A percentile compares a stretch with the other conserved stretches of the same genome.
Evolutionary conservation across 53 echinoderm and acorn worm species (phyloP).

Genomic region (Apostichopus leukothele): DNA sequence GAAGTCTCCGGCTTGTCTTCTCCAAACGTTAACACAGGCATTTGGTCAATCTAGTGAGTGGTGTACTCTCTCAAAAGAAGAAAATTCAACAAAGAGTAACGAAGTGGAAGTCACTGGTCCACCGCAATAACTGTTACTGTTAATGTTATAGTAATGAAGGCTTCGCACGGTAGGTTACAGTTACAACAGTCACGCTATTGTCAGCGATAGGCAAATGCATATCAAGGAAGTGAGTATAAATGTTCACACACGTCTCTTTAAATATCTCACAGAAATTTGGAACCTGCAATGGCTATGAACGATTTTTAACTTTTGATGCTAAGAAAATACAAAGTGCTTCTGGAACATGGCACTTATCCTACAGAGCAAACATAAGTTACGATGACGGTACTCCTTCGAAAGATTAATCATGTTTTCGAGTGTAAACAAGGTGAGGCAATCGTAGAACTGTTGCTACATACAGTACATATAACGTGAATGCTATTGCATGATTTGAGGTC

Average conservation of each 20-base stretch:
- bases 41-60: neutral
- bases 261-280: neutral
- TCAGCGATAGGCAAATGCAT: neutral
- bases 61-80: neutral
- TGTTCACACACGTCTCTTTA: neutral
- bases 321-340: conserved; percentile 10
- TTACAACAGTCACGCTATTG: no score
- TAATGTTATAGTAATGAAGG: neutral
- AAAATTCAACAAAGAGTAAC: neutral
- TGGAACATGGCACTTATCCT: neutral
- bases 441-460: neutral
- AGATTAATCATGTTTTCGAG: neutral
- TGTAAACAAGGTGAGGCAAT: conserved; percentile 30
- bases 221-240: neutral
- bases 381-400: neutral
- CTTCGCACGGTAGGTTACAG: no score
- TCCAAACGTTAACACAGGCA: conserved; percentile 8
- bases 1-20: neutral
- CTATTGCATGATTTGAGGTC: conserved; percentile 15
- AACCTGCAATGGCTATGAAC: neutral
- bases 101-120: no score
- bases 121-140: no score
- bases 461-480: neutral
- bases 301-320: no score
- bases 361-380: neutral